Evolutionary conservation across 1,140 invertebrate species (phyloP), one percentile per base, ranked within the genome.

Genomic region (Cardiocondyla obscurior): DNA sequence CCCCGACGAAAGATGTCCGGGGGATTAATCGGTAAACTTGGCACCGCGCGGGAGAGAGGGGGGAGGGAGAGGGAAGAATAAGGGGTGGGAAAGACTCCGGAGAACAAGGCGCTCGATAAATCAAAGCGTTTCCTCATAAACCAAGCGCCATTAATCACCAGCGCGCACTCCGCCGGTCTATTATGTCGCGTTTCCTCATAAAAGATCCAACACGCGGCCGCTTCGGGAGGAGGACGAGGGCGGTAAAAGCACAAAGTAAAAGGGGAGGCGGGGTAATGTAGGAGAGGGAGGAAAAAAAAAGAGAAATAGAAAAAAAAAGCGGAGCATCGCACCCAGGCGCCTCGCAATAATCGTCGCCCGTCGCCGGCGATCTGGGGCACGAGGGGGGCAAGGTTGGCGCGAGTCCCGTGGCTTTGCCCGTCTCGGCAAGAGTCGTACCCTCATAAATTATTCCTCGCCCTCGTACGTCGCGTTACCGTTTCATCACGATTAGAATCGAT

Each of bases 1-100:
- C 3, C 25, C 16, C 53, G 64, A 60, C 53, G 64, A 60, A 84
- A 76, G 44, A 39, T 55, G 74, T 67, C 46, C 25, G 16, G 62
- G 72, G 58, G 81, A 82, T 82, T 82, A 82, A 82, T 82, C 81
- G 81, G 81, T 76, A 60, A 82, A 76, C 57, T 77, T 82, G 72
- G 58, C 10, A 36, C 22, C 30, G 30, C 55, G 67, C 57, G 19
- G 55, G 22, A 30, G 28, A 2, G 28, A 19, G 4, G 58, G 3
- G 1, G 3, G 8, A 5, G 44, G 14, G 28, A 2, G 28, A 39
- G 8, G 58, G 3, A 3, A 2, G 12, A 10, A n/a, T n/a, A n/a
- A n/a, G n/a, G n/a, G n/a, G n/a, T n/a, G 33, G 19, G 33, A n/a
- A 74, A 64, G 60, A 67, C 62, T 67, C 53, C 53, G 4, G 74